Evolutionary conservation across 92 coral and sea anemone genomes (phyloP), one percentile per base, ranked within the genome.

Genomic region (Actinernus sp.): DNA sequence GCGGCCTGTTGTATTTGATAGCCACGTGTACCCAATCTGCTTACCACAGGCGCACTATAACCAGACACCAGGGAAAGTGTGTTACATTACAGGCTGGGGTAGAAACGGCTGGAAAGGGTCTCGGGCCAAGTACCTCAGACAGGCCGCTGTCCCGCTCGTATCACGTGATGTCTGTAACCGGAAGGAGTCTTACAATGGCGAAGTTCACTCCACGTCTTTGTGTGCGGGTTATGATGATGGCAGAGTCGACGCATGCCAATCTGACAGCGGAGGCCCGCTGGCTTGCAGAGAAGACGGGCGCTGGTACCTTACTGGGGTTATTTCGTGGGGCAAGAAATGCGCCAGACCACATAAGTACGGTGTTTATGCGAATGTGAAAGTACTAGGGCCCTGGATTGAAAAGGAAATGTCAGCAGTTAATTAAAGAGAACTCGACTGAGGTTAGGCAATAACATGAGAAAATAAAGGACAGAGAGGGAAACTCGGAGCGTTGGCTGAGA

Each of bases 31-130:
- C 9, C 90, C 90, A 30, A 70, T 84, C 36, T 84, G 90, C 55
- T 57, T 84, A 33, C 69, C 90, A 52, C 46, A 49, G 20, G 21
- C 18, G 4, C 29, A 22, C 33, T 4, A 52, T 26, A 28, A 0
- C 11, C 53, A 64, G 2, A 47, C 63, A 0, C 69, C 80, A 18
- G 86, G 91, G 4, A 77, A 71, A 23, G 57, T 30, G 55, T 84
- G 91, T 47, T 77, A 55, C 51, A 71, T 84, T 25, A 77, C 86
- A 2, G 91, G 91, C 11, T 84, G 91, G 91, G 91, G 85, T 11
- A 49, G 79, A 29, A 54, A 53, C 13, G 88, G 88, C 10, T 82
- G 88, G 88, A 37, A 67, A 39, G 72, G 78, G 10, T 29, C 83
- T 20, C 52, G 28, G 59, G 55, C 88, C 36, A 65, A 33, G 39